Evolutionary conservation across 2,888 invertebrate species (phyloP).

Genomic region (Campaea margaritaria): DNA sequence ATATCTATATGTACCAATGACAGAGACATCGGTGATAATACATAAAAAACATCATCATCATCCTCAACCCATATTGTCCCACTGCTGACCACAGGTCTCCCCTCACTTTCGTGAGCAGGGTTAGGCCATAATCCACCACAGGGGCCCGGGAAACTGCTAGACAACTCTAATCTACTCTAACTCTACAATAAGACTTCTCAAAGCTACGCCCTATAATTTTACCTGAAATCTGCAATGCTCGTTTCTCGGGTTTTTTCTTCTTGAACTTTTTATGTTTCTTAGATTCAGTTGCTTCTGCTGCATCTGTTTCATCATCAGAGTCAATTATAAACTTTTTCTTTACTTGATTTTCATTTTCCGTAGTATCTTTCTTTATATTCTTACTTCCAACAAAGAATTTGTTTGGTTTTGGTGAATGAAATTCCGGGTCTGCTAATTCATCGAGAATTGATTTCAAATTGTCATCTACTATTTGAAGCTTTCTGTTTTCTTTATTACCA

Average conservation of each 20-base stretch:
- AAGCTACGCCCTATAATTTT: conserved; percentile 12
- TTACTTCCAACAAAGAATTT: conserved; percentile 61
- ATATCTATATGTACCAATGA: too few species aligned
- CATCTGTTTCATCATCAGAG: conserved; percentile 70
- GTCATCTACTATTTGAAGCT: conserved; percentile 30
- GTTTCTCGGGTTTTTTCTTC: conserved; percentile 65
- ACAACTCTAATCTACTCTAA: too few species aligned
- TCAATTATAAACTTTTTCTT: conserved; percentile 76
- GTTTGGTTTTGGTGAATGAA: conserved; percentile 60
- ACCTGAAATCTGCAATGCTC: conserved; percentile 79
- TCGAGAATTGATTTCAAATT: conserved; percentile 64
- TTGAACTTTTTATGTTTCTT: conserved; percentile 71
- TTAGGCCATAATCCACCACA: too few species aligned
- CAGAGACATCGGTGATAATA: too few species aligned
- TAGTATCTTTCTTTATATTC: conserved; percentile 35
- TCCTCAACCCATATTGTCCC: too few species aligned
- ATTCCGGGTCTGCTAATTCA: conserved; percentile 69
- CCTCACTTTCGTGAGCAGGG: too few species aligned
- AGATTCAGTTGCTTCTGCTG: conserved; percentile 32
- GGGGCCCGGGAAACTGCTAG: too few species aligned
- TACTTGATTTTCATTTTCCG: conserved; percentile 23
- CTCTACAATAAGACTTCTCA: too few species aligned
- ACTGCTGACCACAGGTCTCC: too few species aligned
- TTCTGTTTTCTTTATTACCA: conserved; percentile 14
- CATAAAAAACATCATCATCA: too few species aligned